These are phyloP conservation scores for Schizothorax lantsangensis DNA, from an alignment of 2,797 vertebrate species.

Conservation along the genomic window DNA sequence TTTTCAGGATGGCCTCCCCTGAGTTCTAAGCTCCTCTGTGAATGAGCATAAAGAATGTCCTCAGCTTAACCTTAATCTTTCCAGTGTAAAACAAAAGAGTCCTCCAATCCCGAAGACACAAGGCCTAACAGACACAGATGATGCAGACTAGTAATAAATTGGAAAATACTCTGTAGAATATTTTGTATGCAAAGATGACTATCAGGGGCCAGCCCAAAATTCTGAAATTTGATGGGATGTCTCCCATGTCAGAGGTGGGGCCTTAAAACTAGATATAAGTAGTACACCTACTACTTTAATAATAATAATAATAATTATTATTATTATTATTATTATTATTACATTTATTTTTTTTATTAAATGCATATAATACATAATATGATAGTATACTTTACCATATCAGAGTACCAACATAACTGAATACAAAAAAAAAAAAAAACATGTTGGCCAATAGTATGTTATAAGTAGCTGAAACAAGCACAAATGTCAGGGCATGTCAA, in stretches of 20 bases:
- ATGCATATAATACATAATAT: too few species aligned
- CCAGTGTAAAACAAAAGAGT: constrained; percentile 37
- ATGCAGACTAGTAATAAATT: neutral
- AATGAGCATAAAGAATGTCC: constrained; percentile 45
- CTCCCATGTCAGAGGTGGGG: too few species aligned
- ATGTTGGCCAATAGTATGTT: too few species aligned
- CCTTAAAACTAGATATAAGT: too few species aligned
- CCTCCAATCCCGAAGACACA: constrained; percentile 15
- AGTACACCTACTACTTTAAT: neutral
- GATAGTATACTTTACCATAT: too few species aligned
- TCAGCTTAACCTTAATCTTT: constrained; percentile 56
- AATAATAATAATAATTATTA: too few species aligned
- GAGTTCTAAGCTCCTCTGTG: constrained; percentile 32
- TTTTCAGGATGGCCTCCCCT: constrained; percentile 49
- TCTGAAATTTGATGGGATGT: neutral
- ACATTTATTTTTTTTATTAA: too few species aligned
- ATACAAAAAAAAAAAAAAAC: too few species aligned
- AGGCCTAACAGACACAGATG: neutral
- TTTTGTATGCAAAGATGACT: neutral
- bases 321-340: too few species aligned
- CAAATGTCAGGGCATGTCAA: too few species aligned
- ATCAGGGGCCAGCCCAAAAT: neutral
- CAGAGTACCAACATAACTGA: too few species aligned
- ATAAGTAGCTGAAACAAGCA: too few species aligned
- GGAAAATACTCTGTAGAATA: neutral